Conservation (phyloP, 2,888 invertebrate species). For the Omphaloscelis lunosa region DNA sequence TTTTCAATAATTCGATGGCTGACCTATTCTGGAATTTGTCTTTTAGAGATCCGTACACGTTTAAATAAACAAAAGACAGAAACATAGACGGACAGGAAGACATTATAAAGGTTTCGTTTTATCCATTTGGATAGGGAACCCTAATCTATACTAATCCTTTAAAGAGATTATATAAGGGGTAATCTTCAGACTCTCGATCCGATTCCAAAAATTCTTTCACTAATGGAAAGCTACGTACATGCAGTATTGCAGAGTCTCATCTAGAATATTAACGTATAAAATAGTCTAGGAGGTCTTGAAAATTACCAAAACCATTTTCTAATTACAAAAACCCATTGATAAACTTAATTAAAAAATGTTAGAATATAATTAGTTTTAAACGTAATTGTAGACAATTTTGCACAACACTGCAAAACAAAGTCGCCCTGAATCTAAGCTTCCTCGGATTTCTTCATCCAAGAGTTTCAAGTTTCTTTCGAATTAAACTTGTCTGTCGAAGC, state of each 20-base stretch:
- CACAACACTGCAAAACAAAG: constrained; percentile 22
- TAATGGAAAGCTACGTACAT: neutral
- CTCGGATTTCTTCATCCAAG: constrained; percentile 30
- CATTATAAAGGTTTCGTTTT: neutral
- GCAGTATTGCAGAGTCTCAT: neutral
- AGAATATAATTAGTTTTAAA: constrained; percentile 12
- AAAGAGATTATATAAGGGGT: neutral
- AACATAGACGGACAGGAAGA: neutral
- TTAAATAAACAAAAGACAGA: neutral
- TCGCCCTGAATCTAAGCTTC: constrained; percentile 30
- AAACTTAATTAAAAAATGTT: too few species aligned
- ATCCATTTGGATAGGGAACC: neutral
- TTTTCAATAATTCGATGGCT: constrained; percentile 28
- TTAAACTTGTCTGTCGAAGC: constrained; percentile 26
- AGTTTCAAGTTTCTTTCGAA: constrained; percentile 33
- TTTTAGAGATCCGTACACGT: neutral
- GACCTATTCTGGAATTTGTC: constrained; percentile 4
- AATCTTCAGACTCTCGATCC: neutral
- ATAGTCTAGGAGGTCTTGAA: neutral
- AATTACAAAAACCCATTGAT: neutral
- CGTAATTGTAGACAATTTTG: constrained; percentile 10
- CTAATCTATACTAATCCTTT: neutral
- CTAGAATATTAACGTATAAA: neutral
- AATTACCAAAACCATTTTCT: too few species aligned
- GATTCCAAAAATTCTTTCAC: neutral